A percentile compares a stretch with the other conserved stretches of the same genome.
Conservation (phyloP, 2,113 vertebrate species). For the Peromyscus leucopus region DNA sequence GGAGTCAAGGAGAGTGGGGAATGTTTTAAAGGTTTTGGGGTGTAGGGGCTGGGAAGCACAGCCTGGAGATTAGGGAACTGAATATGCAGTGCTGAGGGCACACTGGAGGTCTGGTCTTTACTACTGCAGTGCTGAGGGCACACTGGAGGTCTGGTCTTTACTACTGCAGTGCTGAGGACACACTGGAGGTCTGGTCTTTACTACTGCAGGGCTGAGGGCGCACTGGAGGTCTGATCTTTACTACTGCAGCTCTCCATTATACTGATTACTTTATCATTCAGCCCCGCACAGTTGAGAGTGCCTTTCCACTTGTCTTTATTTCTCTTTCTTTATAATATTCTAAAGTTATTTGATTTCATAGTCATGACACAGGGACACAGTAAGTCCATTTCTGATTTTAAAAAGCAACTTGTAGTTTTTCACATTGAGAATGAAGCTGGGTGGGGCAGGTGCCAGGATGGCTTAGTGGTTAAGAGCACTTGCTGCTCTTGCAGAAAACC, state of each 20-base stretch:
- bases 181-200: neutral
- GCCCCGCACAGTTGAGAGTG: neutral
- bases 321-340: conserved; percentile 12
- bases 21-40: neutral
- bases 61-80: neutral
- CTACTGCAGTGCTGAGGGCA: neutral
- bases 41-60: neutral
- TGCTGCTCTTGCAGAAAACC: neutral
- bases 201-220: neutral
- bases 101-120: neutral
- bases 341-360: neutral
- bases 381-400: neutral
- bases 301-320: neutral
- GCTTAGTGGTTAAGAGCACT: neutral
- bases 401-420: neutral
- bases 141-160: no score
- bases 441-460: neutral
- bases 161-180: no score
- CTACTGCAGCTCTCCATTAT: neutral
- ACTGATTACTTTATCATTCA: neutral
- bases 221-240: neutral
- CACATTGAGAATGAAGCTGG: neutral
- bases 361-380: neutral
- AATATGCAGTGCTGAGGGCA: no score
- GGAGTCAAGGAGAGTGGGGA: neutral